Evolutionary conservation across 2,113 vertebrate species (phyloP), one percentile per base, ranked within the genome.

Genomic region (Petrocephalus zakoni): DNA sequence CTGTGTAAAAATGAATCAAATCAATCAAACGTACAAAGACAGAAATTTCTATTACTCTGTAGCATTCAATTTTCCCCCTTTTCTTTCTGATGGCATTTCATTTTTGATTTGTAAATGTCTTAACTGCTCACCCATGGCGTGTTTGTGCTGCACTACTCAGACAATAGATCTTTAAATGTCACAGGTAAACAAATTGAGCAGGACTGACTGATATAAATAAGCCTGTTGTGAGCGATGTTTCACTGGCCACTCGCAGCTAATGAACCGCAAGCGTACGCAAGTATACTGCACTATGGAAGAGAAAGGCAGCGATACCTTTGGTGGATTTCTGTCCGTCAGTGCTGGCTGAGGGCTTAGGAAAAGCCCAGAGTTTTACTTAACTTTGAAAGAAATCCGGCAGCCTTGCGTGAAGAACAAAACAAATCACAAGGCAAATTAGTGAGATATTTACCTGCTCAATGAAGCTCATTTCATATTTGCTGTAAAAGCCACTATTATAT

Each of bases 111-210:
- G 90, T 42, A 53, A 92, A 93, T 92, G 90, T 86, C 89, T 92
- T 86, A 92, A 91, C 90, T 91, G 89, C 86, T 93, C 93, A 90
- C 86, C 91, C 92, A 88, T 88, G 46, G 78, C 90, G 85, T 88
- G 51, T 93, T 90, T 93, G 87, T 87, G 91, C 90, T 87, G 82
- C 88, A 61, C 85, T 89, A 34, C 90, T 89, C 78, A 91, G 89
- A 85, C 88, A 90, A 91, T 64, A 84, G 53, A 90, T 92, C 89
- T 91, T 91, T 68, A 95, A 95, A 94, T 94, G 93, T 94, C 93
- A 94, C 55, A 90, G 75, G 88, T 90, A 90, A 93, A 92, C 90
- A 91, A 92, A 94, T 89, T 89, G 90, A 92, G 91, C 53, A 89
- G 11, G 51, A 58, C 89, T 92, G 94, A 93, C 90, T 82, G 83